Conservation (phyloP, 2,888 invertebrate species). For the Meiosimyza decipiens region DNA sequence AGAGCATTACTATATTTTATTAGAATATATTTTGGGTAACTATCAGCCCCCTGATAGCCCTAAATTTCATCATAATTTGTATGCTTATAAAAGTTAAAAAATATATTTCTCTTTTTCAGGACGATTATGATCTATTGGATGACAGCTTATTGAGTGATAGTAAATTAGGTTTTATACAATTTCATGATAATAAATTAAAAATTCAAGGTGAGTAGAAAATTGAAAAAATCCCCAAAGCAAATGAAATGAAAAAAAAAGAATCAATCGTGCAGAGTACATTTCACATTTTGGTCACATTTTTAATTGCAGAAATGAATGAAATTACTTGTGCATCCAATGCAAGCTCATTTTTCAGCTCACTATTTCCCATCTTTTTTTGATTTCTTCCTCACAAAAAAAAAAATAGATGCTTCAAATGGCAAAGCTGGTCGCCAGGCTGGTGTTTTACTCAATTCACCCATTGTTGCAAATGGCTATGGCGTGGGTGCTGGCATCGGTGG, state of each 20-base stretch:
- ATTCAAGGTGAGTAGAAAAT: conserved; percentile 62
- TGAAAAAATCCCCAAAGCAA: conserved; percentile 42
- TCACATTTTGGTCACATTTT: conserved; percentile 42
- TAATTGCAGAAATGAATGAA: conserved; percentile 1
- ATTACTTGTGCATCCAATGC: too few species aligned
- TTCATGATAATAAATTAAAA: conserved; percentile 67
- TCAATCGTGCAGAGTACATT: conserved; percentile 22
- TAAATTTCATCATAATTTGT: too few species aligned
- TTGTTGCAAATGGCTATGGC: conserved; percentile 31
- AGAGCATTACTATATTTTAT: too few species aligned
- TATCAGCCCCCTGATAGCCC: too few species aligned
- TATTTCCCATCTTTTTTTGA: not conserved
- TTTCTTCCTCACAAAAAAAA: conserved; percentile 16
- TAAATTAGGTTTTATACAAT: conserved; percentile 66
- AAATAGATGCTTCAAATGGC: conserved; percentile 55
- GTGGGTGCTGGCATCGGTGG: conserved; percentile 45
- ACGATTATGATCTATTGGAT: conserved; percentile 65
- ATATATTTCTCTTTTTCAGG: conserved; percentile 52
- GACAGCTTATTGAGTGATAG: conserved; percentile 65
- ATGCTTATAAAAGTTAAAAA: conserved; percentile 42
- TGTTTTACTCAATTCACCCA: conserved; percentile 52
- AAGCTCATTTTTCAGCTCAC: not conserved
- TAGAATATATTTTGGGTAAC: too few species aligned
- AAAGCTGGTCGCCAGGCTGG: conserved; percentile 53
- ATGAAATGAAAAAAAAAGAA: conserved; percentile 1